Percentiles rank a stretch among this genome's conserved stretches.
Conservation (phyloP, 2,888 invertebrate genomes). For the Ophonus ardosiacus region DNA sequence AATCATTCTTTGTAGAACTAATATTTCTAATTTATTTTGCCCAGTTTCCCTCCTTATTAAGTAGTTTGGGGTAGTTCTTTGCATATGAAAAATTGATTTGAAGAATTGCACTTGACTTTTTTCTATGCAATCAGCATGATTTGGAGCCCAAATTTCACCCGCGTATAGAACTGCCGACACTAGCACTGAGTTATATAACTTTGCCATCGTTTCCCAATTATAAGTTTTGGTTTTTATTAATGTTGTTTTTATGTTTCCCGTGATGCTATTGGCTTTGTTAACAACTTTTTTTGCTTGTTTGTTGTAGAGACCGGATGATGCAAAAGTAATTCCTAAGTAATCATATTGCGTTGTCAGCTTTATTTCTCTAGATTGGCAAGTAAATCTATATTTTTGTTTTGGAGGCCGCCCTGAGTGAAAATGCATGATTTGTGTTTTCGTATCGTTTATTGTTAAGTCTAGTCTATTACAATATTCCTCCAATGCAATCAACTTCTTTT, state of each 20-base stretch:
- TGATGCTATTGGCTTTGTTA: background rate
- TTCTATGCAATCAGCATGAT: background rate
- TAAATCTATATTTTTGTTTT: background rate
- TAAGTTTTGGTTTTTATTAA: background rate
- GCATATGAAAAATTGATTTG: background rate
- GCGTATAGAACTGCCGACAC: too few relatives aligned
- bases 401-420: background rate
- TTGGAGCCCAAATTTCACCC: too few relatives aligned
- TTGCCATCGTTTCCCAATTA: too few relatives aligned
- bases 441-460: too few relatives aligned
- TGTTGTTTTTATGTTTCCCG: background rate
- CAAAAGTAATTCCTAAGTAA: too few relatives aligned
- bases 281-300: background rate
- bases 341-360: background rate
- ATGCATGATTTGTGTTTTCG: background rate
- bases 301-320: too few relatives aligned
- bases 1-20: background rate
- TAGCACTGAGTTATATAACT: too few relatives aligned
- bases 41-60: background rate
- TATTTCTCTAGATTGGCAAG: constrained; percentile 29
- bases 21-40: background rate
- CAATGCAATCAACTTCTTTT: too few relatives aligned
- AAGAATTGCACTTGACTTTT: background rate
- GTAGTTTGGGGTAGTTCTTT: background rate
- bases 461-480: too few relatives aligned